These are phyloP conservation scores for Parazoanthus darwini DNA, from an alignment of 92 coral and sea anemone genomes.

Conservation along the genomic window DNA sequence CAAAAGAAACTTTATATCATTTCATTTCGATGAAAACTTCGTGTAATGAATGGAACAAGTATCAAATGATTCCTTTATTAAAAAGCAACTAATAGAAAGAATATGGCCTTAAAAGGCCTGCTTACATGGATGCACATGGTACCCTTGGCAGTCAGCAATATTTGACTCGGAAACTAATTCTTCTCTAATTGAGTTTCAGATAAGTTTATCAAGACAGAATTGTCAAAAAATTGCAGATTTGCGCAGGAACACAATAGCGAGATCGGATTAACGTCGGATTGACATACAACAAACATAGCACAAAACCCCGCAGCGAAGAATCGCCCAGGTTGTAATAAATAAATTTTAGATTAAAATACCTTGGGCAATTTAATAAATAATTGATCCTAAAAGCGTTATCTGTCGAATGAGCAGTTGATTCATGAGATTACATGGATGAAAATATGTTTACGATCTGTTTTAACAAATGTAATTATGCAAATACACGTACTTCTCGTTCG, in stretches of 20 bases:
- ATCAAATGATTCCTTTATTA: neutral
- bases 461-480: neutral
- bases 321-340: constrained; percentile 21
- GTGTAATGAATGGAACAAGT: neutral
- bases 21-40: neutral
- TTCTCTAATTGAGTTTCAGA: neutral
- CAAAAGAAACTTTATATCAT: constrained; percentile 14
- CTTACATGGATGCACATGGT: neutral
- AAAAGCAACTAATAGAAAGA: neutral
- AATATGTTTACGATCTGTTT: neutral
- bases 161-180: neutral
- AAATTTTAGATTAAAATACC: neutral
- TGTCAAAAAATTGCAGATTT: neutral
- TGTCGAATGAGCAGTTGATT: constrained; percentile 17
- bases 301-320: constrained; percentile 19
- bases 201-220: neutral
- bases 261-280: neutral
- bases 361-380: constrained; percentile 23
- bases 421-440: neutral
- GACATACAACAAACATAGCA: neutral
- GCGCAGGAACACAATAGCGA: neutral
- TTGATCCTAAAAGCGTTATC: neutral
- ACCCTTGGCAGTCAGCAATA: neutral
- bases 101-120: neutral
- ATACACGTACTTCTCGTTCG: neutral